Conservation (phyloP, 2,113 vertebrate genomes). For the Reinhardtius hippoglossoides region DNA sequence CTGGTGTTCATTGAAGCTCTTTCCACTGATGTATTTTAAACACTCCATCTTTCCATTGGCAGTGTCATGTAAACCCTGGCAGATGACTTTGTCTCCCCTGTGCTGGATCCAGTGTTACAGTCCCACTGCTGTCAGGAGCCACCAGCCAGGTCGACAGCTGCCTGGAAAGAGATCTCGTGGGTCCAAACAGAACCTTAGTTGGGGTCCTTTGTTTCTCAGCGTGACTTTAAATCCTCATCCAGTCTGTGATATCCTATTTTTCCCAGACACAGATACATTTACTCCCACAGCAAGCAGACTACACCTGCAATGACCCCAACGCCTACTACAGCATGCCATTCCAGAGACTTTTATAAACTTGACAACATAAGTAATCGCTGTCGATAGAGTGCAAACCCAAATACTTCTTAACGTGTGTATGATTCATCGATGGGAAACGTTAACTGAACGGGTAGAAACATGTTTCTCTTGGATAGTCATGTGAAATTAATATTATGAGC, state of each 20-base stretch:
- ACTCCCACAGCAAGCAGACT: slow-evolving; percentile 22
- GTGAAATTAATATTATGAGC: slow-evolving; percentile 58
- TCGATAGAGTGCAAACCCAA: slow-evolving; percentile 60
- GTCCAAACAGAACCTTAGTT: slow-evolving; percentile 49
- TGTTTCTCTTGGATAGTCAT: slow-evolving; percentile 66
- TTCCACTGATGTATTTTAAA: slow-evolving; percentile 71
- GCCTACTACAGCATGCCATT: slow-evolving; percentile 43
- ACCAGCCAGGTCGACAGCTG: slow-evolving; percentile 68
- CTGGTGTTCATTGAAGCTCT: slow-evolving; percentile 51
- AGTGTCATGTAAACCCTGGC: slow-evolving; percentile 66
- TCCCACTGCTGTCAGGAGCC: slow-evolving; percentile 62
- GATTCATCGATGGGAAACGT: slow-evolving; percentile 70
- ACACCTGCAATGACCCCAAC: slow-evolving; percentile 39
- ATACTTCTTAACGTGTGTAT: slow-evolving; percentile 59
- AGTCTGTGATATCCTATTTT: slow-evolving; percentile 35
- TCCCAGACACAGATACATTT: slow-evolving; percentile 16
- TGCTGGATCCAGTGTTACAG: slow-evolving; percentile 60
- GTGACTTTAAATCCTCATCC: slow-evolving; percentile 53
- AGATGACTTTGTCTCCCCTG: slow-evolving; percentile 64
- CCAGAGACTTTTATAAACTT: slow-evolving; percentile 52
- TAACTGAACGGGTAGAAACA: slow-evolving; percentile 55
- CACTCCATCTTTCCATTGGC: slow-evolving; percentile 71
- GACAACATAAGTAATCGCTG: slow-evolving; percentile 64
- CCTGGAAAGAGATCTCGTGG: slow-evolving; percentile 57
- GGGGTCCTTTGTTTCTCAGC: slow-evolving; percentile 45